These are phyloP conservation scores for Manis pentadactyla DNA, from an alignment of 2,797 vertebrate species.

Conservation along the genomic window DNA sequence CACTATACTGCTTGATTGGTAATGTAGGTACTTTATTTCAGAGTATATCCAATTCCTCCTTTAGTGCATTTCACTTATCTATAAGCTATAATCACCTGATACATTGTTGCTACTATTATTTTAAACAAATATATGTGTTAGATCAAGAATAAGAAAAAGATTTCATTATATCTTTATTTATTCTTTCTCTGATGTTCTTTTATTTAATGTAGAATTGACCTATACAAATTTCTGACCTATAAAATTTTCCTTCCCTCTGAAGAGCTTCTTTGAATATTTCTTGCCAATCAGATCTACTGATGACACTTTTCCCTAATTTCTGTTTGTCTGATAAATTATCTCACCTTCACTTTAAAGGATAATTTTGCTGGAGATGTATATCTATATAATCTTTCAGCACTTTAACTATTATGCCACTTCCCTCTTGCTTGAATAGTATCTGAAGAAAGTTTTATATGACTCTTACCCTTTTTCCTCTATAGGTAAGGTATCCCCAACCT, in stretches of 20 bases:
- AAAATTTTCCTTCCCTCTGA: not conserved
- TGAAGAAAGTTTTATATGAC: not conserved
- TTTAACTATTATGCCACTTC: not conserved
- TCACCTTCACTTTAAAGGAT: not conserved
- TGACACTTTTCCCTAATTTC: not conserved
- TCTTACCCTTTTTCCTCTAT: not conserved
- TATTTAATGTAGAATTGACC: not conserved
- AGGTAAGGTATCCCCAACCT: not conserved
- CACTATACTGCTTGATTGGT: not conserved
- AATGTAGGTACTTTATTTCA: not conserved
- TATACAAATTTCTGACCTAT: not conserved
- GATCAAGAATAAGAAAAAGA: not conserved
- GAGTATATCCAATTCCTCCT: not conserved
- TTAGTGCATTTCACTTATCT: not conserved
- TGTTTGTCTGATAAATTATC: not conserved
- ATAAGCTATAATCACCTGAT: not conserved
- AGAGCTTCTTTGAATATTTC: not conserved
- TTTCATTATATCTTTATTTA: not conserved
- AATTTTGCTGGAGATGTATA: not conserved
- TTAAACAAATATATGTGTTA: not conserved
- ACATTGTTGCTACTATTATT: not conserved
- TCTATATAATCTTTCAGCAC: not conserved
- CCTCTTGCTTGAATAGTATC: not conserved
- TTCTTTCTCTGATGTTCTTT: not conserved
- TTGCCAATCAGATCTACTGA: not conserved